Base-by-base conservation (phyloP, 2,113 vertebrate genomes). In the Paramormyrops kingsleyae region DNA sequence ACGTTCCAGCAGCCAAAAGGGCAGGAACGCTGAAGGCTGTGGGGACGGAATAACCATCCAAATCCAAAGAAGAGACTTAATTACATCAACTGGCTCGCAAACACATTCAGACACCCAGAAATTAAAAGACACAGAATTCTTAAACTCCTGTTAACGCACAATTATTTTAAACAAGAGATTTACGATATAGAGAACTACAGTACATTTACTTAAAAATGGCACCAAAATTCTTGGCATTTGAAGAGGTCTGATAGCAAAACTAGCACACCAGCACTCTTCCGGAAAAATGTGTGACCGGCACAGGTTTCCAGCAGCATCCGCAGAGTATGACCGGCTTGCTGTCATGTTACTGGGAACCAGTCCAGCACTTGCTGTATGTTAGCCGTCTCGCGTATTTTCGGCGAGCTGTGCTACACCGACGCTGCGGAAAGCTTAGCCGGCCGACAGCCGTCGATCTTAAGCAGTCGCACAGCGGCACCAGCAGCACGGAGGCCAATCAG, bases 21-120 rank as follows among this genome's bases (percentile, higher is more conserved):
- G 87, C 84, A 50, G 9, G 39, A 77, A 2, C n/a, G 35, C 12
- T 6, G 12, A 35, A 24, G 27, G 35, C 31, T 21, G 53, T 3
- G 10, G 62, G 85, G 15, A 90, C 31, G 4, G 31, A 27, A 27
- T 27, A 87, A 27, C 12, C 13, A 87, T 87, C 19, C 31, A 80
- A 46, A 80, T 77, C 9, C 84, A 87, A 66, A 70, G 52, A 59
- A 59, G 42, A 87, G 62, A 21, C n/a, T 31, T 44, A 52, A 87
- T 74, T 77, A 53, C 49, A 74, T 31, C 84, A 90, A 46, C 59
- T 90, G 89, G 83, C 35, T 3, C 21, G 4, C 46, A 74, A 90
- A 77, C 89, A 87, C 56, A 87, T 66, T 35, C 59, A 70, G 31
- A 70, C 49, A 35, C 83, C 27, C 31, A 66, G 66, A 90, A 35